These are phyloP conservation scores for Himalopsyche kuldschensis DNA, from an alignment of 2,888 invertebrate genomes.

Conservation along the genomic window DNA sequence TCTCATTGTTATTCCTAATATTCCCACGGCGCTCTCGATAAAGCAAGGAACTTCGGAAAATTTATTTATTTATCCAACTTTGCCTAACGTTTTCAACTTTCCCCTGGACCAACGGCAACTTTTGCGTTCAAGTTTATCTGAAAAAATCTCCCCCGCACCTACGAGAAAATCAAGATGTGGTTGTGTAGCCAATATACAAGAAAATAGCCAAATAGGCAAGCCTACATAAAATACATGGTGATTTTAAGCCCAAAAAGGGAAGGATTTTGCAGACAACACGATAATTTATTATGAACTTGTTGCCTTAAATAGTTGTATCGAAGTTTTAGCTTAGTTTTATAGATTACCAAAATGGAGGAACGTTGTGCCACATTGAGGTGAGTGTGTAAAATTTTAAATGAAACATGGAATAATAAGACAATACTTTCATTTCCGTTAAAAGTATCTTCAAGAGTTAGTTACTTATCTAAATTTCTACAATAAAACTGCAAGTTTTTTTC, in stretches of 20 bases:
- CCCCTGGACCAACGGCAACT: conserved; percentile 31
- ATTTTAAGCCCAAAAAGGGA: background rate
- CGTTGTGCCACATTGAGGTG: too few relatives aligned
- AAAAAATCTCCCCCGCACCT: conserved; percentile 30
- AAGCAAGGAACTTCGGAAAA: conserved; percentile 29
- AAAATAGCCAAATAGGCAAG: background rate
- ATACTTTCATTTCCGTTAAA: too few relatives aligned
- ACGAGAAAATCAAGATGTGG: background rate
- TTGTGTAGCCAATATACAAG: background rate
- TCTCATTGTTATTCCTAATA: conserved; percentile 36
- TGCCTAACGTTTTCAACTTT: conserved; percentile 35
- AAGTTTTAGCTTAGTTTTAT: too few relatives aligned
- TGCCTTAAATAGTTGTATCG: too few relatives aligned
- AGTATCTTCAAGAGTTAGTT: too few relatives aligned
- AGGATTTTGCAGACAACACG: too few relatives aligned
- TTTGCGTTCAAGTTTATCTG: conserved; percentile 33
- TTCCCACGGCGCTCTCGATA: conserved; percentile 34
- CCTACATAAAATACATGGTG: background rate
- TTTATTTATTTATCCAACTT: conserved; percentile 39
- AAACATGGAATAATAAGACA: too few relatives aligned
- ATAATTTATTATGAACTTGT: too few relatives aligned
- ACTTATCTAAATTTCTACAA: too few relatives aligned
- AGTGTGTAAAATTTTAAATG: too few relatives aligned
- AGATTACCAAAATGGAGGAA: too few relatives aligned
- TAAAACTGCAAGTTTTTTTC: too few relatives aligned